These are phyloP conservation scores for Pangasius larnaudii DNA, from an alignment of 2,797 vertebrate species.

Conservation along the genomic window DNA sequence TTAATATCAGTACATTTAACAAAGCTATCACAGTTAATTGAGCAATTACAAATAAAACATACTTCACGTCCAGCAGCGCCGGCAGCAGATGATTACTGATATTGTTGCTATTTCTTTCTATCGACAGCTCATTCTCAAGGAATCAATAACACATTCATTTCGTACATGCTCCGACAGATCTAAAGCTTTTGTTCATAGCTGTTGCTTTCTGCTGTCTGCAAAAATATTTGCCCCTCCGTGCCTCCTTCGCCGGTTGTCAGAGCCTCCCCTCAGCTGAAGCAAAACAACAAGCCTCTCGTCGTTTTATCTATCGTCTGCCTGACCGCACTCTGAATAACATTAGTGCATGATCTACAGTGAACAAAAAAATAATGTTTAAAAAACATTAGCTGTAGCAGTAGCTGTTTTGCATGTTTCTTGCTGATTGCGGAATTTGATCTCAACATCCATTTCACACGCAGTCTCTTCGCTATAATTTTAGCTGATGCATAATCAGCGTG, in stretches of 20 bases:
- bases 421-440: slow-evolving; percentile 4
- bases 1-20: background rate
- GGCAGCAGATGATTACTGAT: slow-evolving; percentile 1
- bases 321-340: background rate
- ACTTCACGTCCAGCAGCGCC: background rate
- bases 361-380: background rate
- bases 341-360: background rate
- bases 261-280: no score
- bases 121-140: background rate
- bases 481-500: slow-evolving; percentile 9
- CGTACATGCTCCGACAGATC: background rate
- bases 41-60: background rate
- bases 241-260: background rate
- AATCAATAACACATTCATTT: slow-evolving; percentile 10
- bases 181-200: background rate
- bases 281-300: background rate
- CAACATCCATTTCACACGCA: background rate
- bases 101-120: background rate
- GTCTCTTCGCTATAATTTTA: background rate
- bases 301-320: background rate
- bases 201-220: background rate
- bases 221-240: background rate
- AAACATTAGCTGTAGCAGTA: background rate
- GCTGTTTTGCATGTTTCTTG: background rate
- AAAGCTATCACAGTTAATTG: no score